phyloP scores from a whole-genome alignment of 2,797 vertebrate genomes.

The Hippoglossus hippoglossus region DNA sequence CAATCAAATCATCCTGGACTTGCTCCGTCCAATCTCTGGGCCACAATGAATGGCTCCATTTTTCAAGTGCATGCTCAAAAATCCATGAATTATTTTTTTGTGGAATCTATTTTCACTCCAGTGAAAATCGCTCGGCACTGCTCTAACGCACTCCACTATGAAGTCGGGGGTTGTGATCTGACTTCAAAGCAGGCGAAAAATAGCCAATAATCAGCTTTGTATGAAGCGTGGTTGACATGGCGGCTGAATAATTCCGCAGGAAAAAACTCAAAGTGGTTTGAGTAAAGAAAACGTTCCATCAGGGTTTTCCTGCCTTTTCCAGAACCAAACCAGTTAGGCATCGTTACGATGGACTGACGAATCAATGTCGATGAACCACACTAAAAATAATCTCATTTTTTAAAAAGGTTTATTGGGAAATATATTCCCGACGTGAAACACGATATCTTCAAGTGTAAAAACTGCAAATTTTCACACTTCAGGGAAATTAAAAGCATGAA shows the following conservation, averaged over 20 bases:
- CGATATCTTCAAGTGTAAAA: too few species aligned
- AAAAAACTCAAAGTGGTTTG: conserved; percentile 21
- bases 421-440: too few species aligned
- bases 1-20: conserved; percentile 12
- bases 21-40: neutral
- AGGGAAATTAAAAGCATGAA: too few species aligned
- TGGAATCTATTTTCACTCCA: conserved; percentile 28
- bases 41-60: neutral
- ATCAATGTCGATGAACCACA: too few species aligned
- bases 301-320: too few species aligned
- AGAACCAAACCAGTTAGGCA: too few species aligned
- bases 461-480: too few species aligned
- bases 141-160: neutral
- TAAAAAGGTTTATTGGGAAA: too few species aligned
- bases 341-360: too few species aligned
- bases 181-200: conserved; percentile 62
- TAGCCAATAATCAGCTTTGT: conserved; percentile 66
- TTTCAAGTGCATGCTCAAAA: neutral
- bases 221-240: conserved; percentile 41
- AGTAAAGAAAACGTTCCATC: neutral
- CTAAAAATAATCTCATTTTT: too few species aligned
- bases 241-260: conserved; percentile 38
- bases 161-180: conserved; percentile 26
- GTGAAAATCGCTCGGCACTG: neutral
- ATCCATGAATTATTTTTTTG: conserved; percentile 26